Evolutionary conservation across 2,797 vertebrate genomes (phyloP), one percentile per base, ranked within the genome.

Genomic region (Catostomus latipinnis): DNA sequence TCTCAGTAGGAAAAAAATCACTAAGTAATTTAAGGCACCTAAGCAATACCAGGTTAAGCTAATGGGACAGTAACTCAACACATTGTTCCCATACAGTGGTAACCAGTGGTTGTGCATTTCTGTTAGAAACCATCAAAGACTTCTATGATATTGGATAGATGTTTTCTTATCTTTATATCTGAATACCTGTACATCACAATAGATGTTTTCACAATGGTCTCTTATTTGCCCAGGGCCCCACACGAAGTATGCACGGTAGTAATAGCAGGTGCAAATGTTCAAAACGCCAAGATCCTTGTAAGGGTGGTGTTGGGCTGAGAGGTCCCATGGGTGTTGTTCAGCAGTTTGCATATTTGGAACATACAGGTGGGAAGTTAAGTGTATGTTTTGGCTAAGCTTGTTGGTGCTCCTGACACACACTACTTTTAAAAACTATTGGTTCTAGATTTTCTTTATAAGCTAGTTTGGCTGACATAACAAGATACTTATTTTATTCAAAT

Each of bases 241-340:
- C 5, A 13, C 66, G 4, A 75, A 76, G 14, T 10, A 66, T 75
- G 52, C 50, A 66, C 45, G 61, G 61, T 12, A 45, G 61, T 63
- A 13, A 63, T 1, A 34, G 54, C 54, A 50, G 63, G 54, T 68
- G 16, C 43, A 57, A 6, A 57, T 22, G 65, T 76, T 48, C 8
- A 22, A 67, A 76, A 75, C 0, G 8, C 10, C 34, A 34, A 34
- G 4, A 4, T 9, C 52, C 18, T 13, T 6, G 22, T 74, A 53
- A 63, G 18, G 6, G 54, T 71, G 6, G 48, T 12, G 18, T 61
- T 49, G 8, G 9, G 18, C 7, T 6, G 0, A 16, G 49, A 16
- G 14, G 6, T 11, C 34, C 12, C 10, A 13, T 56, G 9, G 34
- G 2, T 3, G 34, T 34, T 34, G 34, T 34, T 34, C 34, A 34